A percentile compares a stretch with the other conserved stretches of the same genome.
These are phyloP conservation scores for Jaculus jaculus DNA, from an alignment of 2,113 vertebrate genomes.

Conservation along the genomic window DNA sequence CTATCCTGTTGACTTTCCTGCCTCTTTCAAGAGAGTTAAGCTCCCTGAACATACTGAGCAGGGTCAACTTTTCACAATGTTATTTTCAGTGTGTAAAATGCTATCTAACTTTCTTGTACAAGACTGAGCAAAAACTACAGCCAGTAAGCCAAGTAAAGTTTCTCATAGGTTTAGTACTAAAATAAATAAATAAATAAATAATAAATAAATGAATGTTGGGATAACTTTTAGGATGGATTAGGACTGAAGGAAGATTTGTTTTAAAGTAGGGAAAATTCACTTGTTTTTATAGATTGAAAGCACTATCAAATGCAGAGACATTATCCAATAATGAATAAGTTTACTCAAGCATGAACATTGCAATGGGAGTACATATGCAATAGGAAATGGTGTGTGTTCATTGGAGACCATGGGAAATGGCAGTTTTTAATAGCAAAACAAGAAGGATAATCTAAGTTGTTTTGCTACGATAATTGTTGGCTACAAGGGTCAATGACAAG, in stretches of 20 bases:
- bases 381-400: background rate
- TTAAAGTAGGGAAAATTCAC: background rate
- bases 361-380: background rate
- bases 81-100: background rate
- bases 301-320: background rate
- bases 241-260: background rate
- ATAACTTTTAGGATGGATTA: background rate
- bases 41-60: background rate
- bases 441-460: background rate
- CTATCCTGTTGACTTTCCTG: background rate
- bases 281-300: background rate
- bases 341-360: background rate
- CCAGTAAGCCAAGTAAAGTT: background rate
- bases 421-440: background rate
- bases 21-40: conserved; percentile 17
- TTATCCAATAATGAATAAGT: background rate
- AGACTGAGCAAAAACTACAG: background rate
- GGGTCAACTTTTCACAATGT: background rate
- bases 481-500: background rate
- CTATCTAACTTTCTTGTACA: background rate
- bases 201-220: background rate
- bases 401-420: background rate
- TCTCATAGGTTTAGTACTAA: background rate
- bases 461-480: background rate
- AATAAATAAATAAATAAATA: background rate